Percentiles rank a stretch among this genome's conserved stretches.
Evolutionary conservation across 2,797 vertebrate species (phyloP).

Genomic region (Malurus leucopterus): DNA sequence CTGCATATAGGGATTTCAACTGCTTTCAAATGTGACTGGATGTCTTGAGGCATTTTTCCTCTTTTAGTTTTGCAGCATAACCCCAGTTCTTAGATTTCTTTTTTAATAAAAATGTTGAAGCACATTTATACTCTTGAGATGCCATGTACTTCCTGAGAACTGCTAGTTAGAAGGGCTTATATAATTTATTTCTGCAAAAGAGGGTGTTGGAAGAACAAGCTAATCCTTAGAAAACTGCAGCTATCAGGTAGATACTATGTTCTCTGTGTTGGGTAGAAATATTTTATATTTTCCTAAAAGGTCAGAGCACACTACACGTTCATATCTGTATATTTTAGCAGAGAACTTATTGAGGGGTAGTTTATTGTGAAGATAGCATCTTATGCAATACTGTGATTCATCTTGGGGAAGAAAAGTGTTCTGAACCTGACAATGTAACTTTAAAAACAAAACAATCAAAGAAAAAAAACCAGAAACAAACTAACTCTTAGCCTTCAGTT

Average conservation of each 20-base stretch:
- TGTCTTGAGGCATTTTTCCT: background rate
- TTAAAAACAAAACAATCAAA: background rate
- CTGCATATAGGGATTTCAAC: background rate
- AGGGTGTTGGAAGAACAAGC: background rate
- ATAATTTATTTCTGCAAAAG: background rate
- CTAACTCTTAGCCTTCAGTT: background rate
- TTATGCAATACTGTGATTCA: background rate
- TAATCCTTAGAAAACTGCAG: background rate
- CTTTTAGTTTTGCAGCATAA: background rate
- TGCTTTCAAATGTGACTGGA: background rate
- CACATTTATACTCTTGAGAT: background rate
- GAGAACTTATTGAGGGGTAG: background rate
- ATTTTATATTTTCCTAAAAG: background rate
- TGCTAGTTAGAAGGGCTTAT: background rate
- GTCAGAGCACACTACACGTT: background rate
- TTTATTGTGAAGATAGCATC: background rate
- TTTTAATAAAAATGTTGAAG: background rate
- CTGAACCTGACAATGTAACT: background rate
- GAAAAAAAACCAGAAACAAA: no score
- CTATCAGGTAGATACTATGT: background rate
- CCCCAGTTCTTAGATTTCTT: background rate
- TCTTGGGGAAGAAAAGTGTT: background rate
- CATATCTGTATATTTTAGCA: background rate
- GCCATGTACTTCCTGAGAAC: background rate
- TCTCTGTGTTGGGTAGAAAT: background rate